Evolutionary conservation across 2,888 invertebrate species (phyloP).

Genomic region (Petrophora chlorosata): DNA sequence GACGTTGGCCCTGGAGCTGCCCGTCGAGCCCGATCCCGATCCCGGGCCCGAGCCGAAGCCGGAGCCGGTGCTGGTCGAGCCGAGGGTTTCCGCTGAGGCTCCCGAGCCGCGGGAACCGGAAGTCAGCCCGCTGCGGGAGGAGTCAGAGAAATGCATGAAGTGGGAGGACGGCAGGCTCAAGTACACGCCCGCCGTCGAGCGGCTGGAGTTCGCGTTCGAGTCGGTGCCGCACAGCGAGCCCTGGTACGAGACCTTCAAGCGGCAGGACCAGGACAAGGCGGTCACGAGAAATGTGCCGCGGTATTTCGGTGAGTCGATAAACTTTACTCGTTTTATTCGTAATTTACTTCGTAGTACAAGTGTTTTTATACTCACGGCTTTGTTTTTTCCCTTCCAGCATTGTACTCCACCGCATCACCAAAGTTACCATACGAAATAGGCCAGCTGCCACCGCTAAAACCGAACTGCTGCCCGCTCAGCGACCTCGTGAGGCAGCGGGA

Average conservation of each 20-base stretch:
- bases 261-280: conserved; percentile 89
- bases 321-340: background rate
- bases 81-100: background rate
- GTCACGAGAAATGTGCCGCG: conserved; percentile 84
- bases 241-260: conserved; percentile 91
- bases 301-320: conserved; percentile 73
- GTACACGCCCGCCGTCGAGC: conserved; percentile 82
- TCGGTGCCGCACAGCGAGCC: conserved; percentile 88
- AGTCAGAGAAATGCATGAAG: conserved; percentile 67
- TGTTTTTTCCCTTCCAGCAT: conserved; percentile 69
- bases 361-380: background rate
- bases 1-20: conserved; percentile 30
- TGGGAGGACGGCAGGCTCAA: conserved; percentile 77
- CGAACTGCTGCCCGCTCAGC: conserved; percentile 79
- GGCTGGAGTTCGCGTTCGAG: conserved; percentile 90
- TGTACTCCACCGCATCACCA: conserved; percentile 85
- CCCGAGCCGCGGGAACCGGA: conserved; percentile 32
- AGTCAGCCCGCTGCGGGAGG: conserved; percentile 58
- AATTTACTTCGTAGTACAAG: too few relatives aligned
- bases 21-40: conserved; percentile 40
- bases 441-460: conserved; percentile 84
- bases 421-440: conserved; percentile 91
- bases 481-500: conserved; percentile 74
- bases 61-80: conserved; percentile 45
- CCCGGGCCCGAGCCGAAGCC: conserved; percentile 54